Evolutionary conservation across 2,888 invertebrate species (phyloP), one percentile per base, ranked within the genome.

Genomic region (Cyclophora punctaria): DNA sequence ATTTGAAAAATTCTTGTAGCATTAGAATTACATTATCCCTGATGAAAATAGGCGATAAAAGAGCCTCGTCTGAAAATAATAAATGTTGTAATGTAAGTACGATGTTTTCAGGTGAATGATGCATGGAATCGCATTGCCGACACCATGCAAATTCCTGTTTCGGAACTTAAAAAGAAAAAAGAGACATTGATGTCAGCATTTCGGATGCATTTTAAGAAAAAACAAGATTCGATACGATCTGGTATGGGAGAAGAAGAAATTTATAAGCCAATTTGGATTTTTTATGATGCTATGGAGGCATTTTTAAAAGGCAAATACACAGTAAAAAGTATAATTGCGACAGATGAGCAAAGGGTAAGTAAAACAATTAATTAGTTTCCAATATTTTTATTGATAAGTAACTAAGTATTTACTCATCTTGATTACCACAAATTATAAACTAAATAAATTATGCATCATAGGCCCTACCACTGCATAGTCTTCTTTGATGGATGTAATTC

Each of bases 231-330:
- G 47, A 52, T 56, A 41, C 52, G 49, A 48, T 56, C 54, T 50
- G 51, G 54, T 50, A 47, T 47, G 48, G 56, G 51, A 51, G 52
- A 55, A 57, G 56, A 53, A 46, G 55, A 59, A 49, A 46, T 47
- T 47, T 59, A 57, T 40, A 56, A 56, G 50, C 56, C 56, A 43
- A 58, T 55, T 55, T 57, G 55, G 52, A 34, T 55, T 41, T 58
- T 53, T 51, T 58, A 58, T 51, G 52, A 56, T 50, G 49, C 52
- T 44, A 54, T 58, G 53, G 55, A 56, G 50, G 50, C 48, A 52
- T 58, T 58, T 56, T 51, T 58, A 47, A 51, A 50, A 52, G 51
- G 48, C 7, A 50, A 47, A 46, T 57, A 57, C 37, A 48, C 44
- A 43, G 35, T 35, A n/a, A 52, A 50, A 48, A 52, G 37, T 37